Conservation (phyloP, 2,888 invertebrate species). For the Drosophila demipolita region DNA sequence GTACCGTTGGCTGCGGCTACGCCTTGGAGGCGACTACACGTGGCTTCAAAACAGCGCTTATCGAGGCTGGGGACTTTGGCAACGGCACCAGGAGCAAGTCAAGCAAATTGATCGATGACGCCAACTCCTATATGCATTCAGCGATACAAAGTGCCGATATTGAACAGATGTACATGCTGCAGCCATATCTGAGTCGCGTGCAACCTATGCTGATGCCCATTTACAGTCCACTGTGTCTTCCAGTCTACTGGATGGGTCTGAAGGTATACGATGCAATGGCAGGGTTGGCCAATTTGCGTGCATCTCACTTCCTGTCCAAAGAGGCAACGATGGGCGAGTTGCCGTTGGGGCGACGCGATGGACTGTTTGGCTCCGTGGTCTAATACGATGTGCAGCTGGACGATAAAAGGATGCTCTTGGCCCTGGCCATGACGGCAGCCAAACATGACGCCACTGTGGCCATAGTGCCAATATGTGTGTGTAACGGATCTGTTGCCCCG, state of each 20-base stretch:
- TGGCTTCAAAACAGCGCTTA: slow-evolving; percentile 96
- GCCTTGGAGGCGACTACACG: slow-evolving; percentile 97
- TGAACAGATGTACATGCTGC: slow-evolving; percentile 99
- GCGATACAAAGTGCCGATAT: slow-evolving; percentile 94
- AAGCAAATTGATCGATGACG: slow-evolving; percentile 99
- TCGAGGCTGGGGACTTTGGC: slow-evolving; percentile 98
- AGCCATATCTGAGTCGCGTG: slow-evolving; percentile 98
- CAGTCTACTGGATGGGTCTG: slow-evolving; percentile 99
- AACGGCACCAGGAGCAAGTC: slow-evolving; percentile 97
- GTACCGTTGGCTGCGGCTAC: slow-evolving; percentile 98
- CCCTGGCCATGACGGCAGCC: slow-evolving; percentile 97
- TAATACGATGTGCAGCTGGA: slow-evolving; percentile 99
- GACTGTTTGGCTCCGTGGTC: slow-evolving; percentile 97
- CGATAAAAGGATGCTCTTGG: slow-evolving; percentile 99
- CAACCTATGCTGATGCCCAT: slow-evolving; percentile 99
- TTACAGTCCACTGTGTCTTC: slow-evolving; percentile 99
- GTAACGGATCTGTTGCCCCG: slow-evolving; percentile 89
- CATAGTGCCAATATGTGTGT: slow-evolving; percentile 91
- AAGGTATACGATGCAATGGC: slow-evolving; percentile 99
- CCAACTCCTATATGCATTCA: slow-evolving; percentile 97
- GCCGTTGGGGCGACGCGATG: slow-evolving; percentile 98
- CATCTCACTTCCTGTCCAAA: slow-evolving; percentile 97
- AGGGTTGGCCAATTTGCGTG: slow-evolving; percentile 96
- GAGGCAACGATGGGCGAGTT: slow-evolving; percentile 96
- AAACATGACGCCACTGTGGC: slow-evolving; percentile 96